phyloP scores from a whole-genome alignment of 2,888 invertebrate genomes.

The Perizoma affinitatum region DNA sequence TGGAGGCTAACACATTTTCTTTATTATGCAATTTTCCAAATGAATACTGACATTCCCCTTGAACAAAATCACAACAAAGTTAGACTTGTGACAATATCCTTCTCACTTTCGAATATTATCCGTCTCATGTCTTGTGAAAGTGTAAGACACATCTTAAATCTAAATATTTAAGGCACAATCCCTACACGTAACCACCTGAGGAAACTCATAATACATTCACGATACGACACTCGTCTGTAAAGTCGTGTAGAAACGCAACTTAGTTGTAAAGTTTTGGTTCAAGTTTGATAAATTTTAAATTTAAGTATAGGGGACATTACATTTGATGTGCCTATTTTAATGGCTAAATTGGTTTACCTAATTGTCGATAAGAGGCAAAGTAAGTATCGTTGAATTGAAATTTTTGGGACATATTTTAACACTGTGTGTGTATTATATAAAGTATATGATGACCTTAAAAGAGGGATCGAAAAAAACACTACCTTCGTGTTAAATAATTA shows the following conservation, averaged over 20 bases:
- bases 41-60: background rate
- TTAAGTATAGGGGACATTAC: too few relatives aligned
- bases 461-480: too few relatives aligned
- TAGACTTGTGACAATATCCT: conserved; percentile 14
- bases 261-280: conserved; percentile 1
- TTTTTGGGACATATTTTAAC: too few relatives aligned
- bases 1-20: too few relatives aligned
- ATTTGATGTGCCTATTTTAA: too few relatives aligned
- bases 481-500: too few relatives aligned
- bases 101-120: conserved; percentile 20
- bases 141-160: background rate
- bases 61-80: conserved; percentile 8
- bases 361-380: too few relatives aligned
- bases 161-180: conserved; percentile 20
- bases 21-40: conserved; percentile 1
- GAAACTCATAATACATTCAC: conserved; percentile 28
- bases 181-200: conserved; percentile 19
- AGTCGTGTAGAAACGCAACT: conserved; percentile 24
- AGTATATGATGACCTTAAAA: too few relatives aligned
- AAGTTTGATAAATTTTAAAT: background rate
- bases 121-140: conserved; percentile 3
- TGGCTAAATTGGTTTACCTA: too few relatives aligned
- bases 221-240: conserved; percentile 14
- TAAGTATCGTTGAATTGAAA: too few relatives aligned
- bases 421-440: too few relatives aligned